Conservation (phyloP, 2,797 vertebrate genomes). For the Sebastes melanostomus region DNA sequence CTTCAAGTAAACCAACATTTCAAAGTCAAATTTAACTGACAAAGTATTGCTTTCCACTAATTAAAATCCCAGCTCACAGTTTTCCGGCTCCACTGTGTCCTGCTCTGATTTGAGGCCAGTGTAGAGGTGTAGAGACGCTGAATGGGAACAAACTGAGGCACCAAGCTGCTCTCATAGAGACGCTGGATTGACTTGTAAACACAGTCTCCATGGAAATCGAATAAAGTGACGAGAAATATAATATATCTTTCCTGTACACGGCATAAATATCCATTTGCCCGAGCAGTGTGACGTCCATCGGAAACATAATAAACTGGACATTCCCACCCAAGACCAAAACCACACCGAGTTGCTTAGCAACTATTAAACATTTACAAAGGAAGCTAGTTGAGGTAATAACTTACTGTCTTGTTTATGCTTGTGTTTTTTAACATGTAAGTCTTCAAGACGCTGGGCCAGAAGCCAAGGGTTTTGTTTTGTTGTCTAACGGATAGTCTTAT, state of each 20-base stretch:
- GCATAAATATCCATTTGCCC: conserved; percentile 16
- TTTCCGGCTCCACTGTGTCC: neutral
- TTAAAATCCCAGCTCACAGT: neutral
- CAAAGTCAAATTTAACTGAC: neutral
- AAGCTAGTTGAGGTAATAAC: conserved; percentile 45
- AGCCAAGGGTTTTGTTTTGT: conserved; percentile 58
- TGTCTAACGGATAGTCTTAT: conserved; percentile 27
- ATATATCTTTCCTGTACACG: neutral
- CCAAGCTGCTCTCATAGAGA: neutral
- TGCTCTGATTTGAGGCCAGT: neutral
- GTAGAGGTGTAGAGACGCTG: neutral
- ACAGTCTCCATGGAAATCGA: conserved; percentile 34
- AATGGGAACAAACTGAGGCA: neutral
- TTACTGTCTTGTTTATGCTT: conserved; percentile 52
- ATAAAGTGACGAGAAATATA: conserved; percentile 8
- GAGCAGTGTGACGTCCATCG: neutral
- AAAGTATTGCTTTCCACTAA: neutral
- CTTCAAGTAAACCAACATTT: neutral
- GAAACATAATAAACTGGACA: conserved; percentile 37
- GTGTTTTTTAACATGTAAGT: conserved; percentile 44
- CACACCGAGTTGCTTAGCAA: conserved; percentile 39
- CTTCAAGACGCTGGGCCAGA: conserved; percentile 28
- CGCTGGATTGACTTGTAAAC: neutral
- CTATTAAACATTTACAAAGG: conserved; percentile 44
- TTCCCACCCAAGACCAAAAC: conserved; percentile 44